phyloP scores from a whole-genome alignment of 2,888 invertebrate species.

The Abrostola triplasia region DNA sequence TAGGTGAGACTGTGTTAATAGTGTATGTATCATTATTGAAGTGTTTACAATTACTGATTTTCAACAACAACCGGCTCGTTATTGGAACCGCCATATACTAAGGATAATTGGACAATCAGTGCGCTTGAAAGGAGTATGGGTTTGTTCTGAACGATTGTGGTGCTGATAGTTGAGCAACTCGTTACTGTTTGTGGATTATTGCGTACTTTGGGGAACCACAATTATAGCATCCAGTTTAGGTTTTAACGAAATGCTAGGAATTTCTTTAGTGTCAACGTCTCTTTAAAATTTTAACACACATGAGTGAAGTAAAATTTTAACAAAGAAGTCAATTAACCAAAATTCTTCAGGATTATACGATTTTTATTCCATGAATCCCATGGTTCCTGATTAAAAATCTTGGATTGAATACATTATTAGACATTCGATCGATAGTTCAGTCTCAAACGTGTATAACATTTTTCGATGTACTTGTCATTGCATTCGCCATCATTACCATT shows the following conservation, averaged over 20 bases:
- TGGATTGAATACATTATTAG: too few species aligned
- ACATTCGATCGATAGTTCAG: neutral
- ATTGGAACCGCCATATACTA: slow-evolving; percentile 38
- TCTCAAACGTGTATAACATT: neutral
- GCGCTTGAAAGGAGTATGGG: slow-evolving; percentile 34
- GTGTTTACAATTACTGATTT: slow-evolving; percentile 51
- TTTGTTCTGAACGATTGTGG: slow-evolving; percentile 34
- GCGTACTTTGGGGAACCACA: neutral
- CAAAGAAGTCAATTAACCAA: too few species aligned
- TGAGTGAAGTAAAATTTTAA: too few species aligned
- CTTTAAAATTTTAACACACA: too few species aligned
- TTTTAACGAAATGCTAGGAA: too few species aligned
- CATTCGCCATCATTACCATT: slow-evolving; percentile 16
- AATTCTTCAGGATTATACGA: too few species aligned
- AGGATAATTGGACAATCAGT: slow-evolving; percentile 50
- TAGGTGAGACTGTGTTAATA: slow-evolving; percentile 32
- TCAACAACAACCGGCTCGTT: slow-evolving; percentile 44
- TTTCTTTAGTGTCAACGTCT: too few species aligned
- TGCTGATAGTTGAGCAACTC: slow-evolving; percentile 25
- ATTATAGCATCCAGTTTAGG: too few species aligned
- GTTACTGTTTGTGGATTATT: slow-evolving; percentile 25
- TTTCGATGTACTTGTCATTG: neutral
- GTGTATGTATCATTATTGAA: slow-evolving; percentile 33
- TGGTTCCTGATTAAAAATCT: too few species aligned
- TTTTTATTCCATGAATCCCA: too few species aligned